A percentile compares a stretch with the other conserved stretches of the same genome.
These are phyloP conservation scores for Poeciliopsis prolifica DNA, from an alignment of 2,113 vertebrate species.

Conservation along the genomic window DNA sequence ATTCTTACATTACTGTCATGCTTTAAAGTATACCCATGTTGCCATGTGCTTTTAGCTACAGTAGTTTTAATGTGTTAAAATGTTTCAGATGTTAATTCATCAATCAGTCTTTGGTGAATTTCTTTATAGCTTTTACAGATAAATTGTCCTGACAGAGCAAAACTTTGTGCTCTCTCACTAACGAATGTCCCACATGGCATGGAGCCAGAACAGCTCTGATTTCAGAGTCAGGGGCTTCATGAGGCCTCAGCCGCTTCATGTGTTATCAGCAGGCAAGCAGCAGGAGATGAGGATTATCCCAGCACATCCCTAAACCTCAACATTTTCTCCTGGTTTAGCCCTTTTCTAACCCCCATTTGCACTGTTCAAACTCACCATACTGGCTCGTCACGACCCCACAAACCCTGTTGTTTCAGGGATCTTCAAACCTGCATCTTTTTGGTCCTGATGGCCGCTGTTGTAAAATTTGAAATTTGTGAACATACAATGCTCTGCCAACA, in stretches of 20 bases:
- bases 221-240: neutral
- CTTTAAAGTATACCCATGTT: neutral
- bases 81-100: neutral
- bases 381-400: neutral
- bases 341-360: slow-evolving; percentile 10
- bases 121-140: neutral
- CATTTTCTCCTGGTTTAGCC: neutral
- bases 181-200: neutral
- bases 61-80: neutral
- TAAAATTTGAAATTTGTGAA: neutral
- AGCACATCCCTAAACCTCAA: neutral
- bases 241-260: neutral
- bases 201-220: slow-evolving; percentile 10
- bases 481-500: neutral
- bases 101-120: neutral
- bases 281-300: slow-evolving; percentile 11
- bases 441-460: neutral
- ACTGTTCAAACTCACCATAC: slow-evolving; percentile 1
- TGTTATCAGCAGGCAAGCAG: slow-evolving; percentile 1
- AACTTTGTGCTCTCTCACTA: neutral
- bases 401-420: neutral
- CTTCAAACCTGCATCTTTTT: neutral
- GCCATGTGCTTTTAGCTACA: neutral
- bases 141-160: slow-evolving; percentile 5
- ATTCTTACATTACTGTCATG: neutral